Conservation (phyloP, 2,888 invertebrate genomes). For the Pteria penguin region DNA sequence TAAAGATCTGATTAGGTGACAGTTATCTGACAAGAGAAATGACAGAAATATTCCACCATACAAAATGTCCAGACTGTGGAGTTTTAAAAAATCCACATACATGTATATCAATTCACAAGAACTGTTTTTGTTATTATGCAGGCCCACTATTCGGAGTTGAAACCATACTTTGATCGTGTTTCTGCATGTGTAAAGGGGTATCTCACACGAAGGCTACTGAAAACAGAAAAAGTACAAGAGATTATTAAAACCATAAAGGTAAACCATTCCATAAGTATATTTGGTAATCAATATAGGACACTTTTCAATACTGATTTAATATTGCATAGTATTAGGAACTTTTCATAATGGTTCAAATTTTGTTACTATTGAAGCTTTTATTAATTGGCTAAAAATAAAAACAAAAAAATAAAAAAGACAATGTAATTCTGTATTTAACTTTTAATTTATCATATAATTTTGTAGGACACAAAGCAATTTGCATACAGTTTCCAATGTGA, state of each 20-base stretch:
- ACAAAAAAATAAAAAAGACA: too few relatives aligned
- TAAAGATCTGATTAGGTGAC: too few relatives aligned
- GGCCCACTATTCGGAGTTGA: constrained; percentile 62
- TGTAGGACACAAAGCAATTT: constrained; percentile 87
- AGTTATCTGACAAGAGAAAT: too few relatives aligned
- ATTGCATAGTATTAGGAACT: background rate
- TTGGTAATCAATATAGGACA: too few relatives aligned
- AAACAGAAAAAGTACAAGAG: constrained; percentile 89
- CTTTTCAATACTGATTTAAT: background rate
- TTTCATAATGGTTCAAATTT: background rate
- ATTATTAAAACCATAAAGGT: constrained; percentile 87
- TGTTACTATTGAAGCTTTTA: too few relatives aligned
- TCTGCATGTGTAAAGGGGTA: constrained; percentile 85
- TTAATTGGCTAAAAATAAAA: too few relatives aligned
- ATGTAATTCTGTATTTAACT: background rate
- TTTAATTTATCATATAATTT: constrained; percentile 16
- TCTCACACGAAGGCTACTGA: constrained; percentile 89
- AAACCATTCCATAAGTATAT: constrained; percentile 18
- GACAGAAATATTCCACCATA: too few relatives aligned
- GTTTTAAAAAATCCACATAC: too few relatives aligned
- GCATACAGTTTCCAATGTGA: constrained; percentile 87
- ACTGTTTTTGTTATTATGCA: constrained; percentile 17
- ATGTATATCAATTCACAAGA: background rate
- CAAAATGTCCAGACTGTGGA: too few relatives aligned
- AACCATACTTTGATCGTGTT: constrained; percentile 75